These are phyloP conservation scores for Pelagia noctiluca DNA, from an alignment of 30 jellyfish, hydroid and myxozoan species.

Conservation along the genomic window DNA sequence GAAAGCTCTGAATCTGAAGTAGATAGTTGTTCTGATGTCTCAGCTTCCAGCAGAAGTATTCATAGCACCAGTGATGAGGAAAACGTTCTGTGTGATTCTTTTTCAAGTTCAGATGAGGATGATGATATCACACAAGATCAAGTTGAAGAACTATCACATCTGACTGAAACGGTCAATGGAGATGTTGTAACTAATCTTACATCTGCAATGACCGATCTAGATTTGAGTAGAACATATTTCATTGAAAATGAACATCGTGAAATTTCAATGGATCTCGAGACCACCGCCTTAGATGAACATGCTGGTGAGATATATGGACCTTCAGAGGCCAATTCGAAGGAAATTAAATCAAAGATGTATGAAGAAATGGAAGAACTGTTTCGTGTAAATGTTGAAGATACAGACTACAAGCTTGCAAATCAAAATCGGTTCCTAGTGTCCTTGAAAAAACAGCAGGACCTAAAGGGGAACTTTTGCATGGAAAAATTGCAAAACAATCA, in stretches of 20 bases:
- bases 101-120: too few species aligned
- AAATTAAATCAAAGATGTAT: neutral
- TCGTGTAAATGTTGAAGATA: too few species aligned
- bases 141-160: too few species aligned
- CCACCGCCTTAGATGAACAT: neutral
- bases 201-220: too few species aligned
- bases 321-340: slow-evolving; percentile 16
- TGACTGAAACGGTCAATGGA: too few species aligned
- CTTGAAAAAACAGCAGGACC: slow-evolving; percentile 15
- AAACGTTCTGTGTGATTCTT: too few species aligned
- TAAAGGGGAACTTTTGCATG: slow-evolving; percentile 11
- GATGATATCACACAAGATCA: too few species aligned
- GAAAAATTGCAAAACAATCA: neutral
- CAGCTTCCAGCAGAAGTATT: neutral
- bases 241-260: too few species aligned
- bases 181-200: too few species aligned
- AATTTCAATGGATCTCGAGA: slow-evolving; percentile 15
- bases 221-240: too few species aligned
- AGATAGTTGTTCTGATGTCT: slow-evolving; percentile 18
- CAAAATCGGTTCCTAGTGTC: slow-evolving; percentile 15
- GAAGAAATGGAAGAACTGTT: neutral
- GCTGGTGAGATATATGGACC: neutral
- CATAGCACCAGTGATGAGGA: neutral
- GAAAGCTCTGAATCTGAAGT: slow-evolving; percentile 11
- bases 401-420: too few species aligned